Evolutionary conservation across 1,140 invertebrate genomes (phyloP), one percentile per base, ranked within the genome.

Genomic region (Lucilia sericata): DNA sequence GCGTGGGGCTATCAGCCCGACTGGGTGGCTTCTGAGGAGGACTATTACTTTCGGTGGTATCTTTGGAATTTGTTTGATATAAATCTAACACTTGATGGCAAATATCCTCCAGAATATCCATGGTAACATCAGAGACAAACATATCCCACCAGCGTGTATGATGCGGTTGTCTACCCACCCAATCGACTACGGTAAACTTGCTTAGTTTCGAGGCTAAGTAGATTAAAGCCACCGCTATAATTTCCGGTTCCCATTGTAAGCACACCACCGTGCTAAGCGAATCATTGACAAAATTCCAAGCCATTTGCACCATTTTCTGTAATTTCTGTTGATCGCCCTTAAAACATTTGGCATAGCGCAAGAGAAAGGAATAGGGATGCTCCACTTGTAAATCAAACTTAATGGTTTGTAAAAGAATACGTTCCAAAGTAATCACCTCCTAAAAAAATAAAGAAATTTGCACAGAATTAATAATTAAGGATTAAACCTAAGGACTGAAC

Each of bases 261-360:
- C 97, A 98, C 21, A 99, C 92, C 7, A 98, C 99, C 14, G 99
- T 99, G 89, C 97, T 99, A 80, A 99, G 93, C 91, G 96, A 98
- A 90, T 99, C 99, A 92, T 99, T 99, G 0, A 99, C 98, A 92
- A 99, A 99, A 30, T 98, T 99, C 99, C 99, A 99, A 2, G 98
- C 98, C 97, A 99, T 99, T 92, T 99, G 98, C 8, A 99, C 97
- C 95, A 99, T 97, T 92, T 98, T 98, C 88, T 98, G 96, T 82
- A 99, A 91, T 91, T 99, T 98, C 30, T 93, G 93, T 91, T 98
- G 98, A 87, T 99, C 97, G 81, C 97, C 96, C 94, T 98, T 98
- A 78, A 99, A 93, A 88, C 96, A 96, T 92, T 99, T 99, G n/a
- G 98, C 98, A 93, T 99, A 99, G 91, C 98, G 98, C 3, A 99